phyloP scores from a whole-genome alignment of 2,888 invertebrate genomes.

The Vanessa cardui region DNA sequence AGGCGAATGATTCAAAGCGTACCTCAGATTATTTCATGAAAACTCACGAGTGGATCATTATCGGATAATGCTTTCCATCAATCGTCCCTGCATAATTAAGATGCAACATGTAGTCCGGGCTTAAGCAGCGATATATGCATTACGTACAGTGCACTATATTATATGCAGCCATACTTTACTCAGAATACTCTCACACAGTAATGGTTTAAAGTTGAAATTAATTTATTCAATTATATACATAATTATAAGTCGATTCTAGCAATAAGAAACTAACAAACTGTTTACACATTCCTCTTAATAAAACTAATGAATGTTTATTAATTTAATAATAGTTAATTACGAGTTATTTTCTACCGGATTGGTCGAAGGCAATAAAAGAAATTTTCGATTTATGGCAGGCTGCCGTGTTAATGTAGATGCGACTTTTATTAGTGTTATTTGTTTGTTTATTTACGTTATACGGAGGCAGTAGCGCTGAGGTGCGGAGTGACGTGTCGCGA shows the following conservation, averaged over 20 bases:
- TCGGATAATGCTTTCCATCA: conserved; percentile 62
- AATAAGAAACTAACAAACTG: conserved; percentile 23
- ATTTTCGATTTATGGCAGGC: conserved; percentile 67
- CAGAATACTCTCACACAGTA: conserved; percentile 6
- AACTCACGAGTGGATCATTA: conserved; percentile 68
- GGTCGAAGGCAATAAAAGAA: conserved; percentile 64
- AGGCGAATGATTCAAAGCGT: conserved; percentile 38
- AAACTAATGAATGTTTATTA: conserved; percentile 44
- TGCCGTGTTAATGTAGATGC: conserved; percentile 59
- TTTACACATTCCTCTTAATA: conserved; percentile 36
- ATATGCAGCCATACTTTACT: background rate
- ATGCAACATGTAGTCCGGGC: conserved; percentile 45
- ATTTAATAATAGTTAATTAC: conserved; percentile 59
- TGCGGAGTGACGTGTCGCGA: conserved; percentile 75
- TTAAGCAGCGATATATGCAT: conserved; percentile 25
- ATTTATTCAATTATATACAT: conserved; percentile 22
- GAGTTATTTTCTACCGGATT: conserved; percentile 61
- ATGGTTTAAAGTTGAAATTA: conserved; percentile 14
- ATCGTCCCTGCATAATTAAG: conserved; percentile 68
- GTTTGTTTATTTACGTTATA: conserved; percentile 60
- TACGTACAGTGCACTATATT: background rate
- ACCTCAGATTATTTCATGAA: conserved; percentile 61
- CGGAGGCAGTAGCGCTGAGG: conserved; percentile 42
- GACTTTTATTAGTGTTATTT: conserved; percentile 65
- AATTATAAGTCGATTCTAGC: conserved; percentile 21